These are phyloP conservation scores for Orius insidiosus DNA, from an alignment of 1,140 invertebrate species.

Conservation along the genomic window DNA sequence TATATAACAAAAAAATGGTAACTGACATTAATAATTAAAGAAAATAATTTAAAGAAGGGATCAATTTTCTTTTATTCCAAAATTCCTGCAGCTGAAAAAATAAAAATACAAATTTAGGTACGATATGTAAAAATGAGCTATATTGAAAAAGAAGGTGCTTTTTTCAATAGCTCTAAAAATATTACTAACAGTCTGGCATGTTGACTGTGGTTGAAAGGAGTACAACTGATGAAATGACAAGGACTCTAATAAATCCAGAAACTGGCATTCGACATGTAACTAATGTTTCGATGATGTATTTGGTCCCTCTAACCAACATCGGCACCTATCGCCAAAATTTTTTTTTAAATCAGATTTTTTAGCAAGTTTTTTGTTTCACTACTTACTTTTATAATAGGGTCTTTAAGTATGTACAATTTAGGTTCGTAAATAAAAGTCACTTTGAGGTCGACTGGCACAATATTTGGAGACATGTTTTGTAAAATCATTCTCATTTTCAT, in stretches of 20 bases:
- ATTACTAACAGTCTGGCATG: slow-evolving; percentile 16
- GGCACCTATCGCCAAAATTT: slow-evolving; percentile 26
- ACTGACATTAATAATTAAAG: too few species aligned
- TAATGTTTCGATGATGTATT: slow-evolving; percentile 50
- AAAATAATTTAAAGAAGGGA: too few species aligned
- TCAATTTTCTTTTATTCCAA: too few species aligned
- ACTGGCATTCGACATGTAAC: slow-evolving; percentile 26
- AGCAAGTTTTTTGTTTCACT: not conserved
- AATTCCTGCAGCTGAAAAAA: too few species aligned
- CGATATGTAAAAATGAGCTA: too few species aligned
- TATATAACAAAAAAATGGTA: too few species aligned
- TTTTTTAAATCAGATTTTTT: not conserved
- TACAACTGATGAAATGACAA: slow-evolving; percentile 15
- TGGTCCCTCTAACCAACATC: slow-evolving; percentile 52
- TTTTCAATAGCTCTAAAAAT: too few species aligned
- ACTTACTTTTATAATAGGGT: slow-evolving; percentile 41
- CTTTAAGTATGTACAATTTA: slow-evolving; percentile 45
- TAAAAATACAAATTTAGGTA: too few species aligned
- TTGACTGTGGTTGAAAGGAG: slow-evolving; percentile 18
- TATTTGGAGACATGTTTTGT: slow-evolving; percentile 51
- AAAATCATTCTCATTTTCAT: slow-evolving; percentile 59
- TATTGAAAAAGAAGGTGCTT: too few species aligned
- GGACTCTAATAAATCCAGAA: slow-evolving; percentile 13
- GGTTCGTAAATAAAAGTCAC: slow-evolving; percentile 57
- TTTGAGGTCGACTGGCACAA: slow-evolving; percentile 42